Evolutionary conservation across 2,888 invertebrate genomes (phyloP).

Genomic region (Scrobipalpa costella): DNA sequence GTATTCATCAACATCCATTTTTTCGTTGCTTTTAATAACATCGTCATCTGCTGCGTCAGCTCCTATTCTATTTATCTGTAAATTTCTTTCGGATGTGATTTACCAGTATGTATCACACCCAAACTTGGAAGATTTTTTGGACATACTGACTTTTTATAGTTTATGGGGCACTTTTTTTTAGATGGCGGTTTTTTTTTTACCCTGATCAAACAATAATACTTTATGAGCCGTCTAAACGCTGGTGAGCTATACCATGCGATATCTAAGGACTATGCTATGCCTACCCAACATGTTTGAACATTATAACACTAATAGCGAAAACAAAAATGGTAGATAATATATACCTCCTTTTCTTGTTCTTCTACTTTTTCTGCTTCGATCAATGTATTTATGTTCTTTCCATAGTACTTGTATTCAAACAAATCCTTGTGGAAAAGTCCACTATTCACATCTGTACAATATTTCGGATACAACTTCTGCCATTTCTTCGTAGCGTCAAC

Average conservation of each 20-base stretch:
- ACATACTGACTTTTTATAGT: too few species aligned
- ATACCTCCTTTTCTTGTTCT: neutral
- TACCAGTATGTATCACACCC: neutral
- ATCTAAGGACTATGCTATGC: too few species aligned
- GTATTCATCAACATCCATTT: conserved; percentile 21
- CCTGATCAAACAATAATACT: too few species aligned
- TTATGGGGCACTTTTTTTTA: too few species aligned
- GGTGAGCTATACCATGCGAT: too few species aligned
- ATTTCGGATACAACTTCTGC: conserved; percentile 56
- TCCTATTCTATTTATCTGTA: neutral
- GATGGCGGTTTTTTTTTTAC: too few species aligned
- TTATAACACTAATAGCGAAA: too few species aligned
- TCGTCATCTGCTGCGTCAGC: conserved; percentile 28
- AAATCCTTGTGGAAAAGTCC: conserved; percentile 49
- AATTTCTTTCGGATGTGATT: neutral
- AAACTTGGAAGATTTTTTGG: too few species aligned
- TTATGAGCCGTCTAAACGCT: too few species aligned
- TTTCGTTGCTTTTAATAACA: conserved; percentile 29
- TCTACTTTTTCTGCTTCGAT: neutral
- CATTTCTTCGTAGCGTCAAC: conserved; percentile 54
- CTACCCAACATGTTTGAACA: too few species aligned
- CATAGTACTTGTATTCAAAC: conserved; percentile 58
- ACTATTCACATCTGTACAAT: conserved; percentile 61
- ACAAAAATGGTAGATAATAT: too few species aligned
- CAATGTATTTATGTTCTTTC: neutral